phyloP scores from a whole-genome alignment of 2,113 vertebrate species.

The Actinemys pallida region DNA sequence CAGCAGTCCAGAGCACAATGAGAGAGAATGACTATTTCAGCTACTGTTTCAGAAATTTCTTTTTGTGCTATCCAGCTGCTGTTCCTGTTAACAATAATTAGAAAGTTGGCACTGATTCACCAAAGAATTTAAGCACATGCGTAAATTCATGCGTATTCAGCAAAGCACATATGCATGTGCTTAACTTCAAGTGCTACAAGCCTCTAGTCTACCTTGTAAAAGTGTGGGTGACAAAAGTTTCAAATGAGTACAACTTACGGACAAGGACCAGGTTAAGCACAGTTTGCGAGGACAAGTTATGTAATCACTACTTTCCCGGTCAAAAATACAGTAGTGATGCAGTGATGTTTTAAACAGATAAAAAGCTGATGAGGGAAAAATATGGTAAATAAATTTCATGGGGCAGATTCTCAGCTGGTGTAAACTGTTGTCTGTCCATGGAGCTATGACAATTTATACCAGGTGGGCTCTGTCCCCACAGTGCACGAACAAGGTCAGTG shows the following conservation, averaged over 20 bases:
- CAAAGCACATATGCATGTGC: neutral
- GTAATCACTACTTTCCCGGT: neutral
- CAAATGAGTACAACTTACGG: neutral
- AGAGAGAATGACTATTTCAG: neutral
- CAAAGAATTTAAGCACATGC: neutral
- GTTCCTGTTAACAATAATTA: neutral
- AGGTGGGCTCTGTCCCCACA: neutral
- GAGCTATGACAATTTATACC: neutral
- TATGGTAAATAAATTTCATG: neutral
- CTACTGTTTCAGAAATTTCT: neutral
- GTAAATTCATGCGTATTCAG: neutral
- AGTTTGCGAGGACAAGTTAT: neutral
- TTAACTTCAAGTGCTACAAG: neutral
- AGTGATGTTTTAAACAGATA: neutral
- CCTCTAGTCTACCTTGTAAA: neutral
- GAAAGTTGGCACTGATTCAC: neutral
- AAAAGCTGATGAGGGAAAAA: neutral
- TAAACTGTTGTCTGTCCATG: neutral
- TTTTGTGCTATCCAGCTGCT: neutral
- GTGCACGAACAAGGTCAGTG: neutral
- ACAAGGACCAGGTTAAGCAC: neutral
- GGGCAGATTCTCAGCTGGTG: neutral
- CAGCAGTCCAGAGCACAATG: neutral
- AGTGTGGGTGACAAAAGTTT: neutral
- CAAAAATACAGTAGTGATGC: neutral